Percentiles rank a stretch among this genome's conserved stretches.
Conservation (phyloP, 64 coral and sea anemone genomes). For the Trachythela sp. region DNA sequence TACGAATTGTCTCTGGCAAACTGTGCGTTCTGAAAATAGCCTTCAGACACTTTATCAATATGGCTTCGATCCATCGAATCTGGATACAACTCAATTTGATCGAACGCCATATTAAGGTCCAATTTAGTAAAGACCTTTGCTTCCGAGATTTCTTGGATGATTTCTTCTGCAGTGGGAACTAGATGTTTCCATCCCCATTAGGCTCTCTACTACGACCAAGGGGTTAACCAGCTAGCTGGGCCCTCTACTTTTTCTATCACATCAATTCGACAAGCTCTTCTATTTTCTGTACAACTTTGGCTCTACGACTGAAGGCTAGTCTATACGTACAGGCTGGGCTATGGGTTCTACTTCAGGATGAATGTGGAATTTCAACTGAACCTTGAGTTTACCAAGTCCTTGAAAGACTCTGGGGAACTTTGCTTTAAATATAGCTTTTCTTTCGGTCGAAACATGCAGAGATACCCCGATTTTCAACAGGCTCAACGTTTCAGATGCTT, state of each 20-base stretch:
- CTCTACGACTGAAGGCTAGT: conserved; percentile 17
- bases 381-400: conserved; percentile 36
- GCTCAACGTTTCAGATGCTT: conserved; percentile 25
- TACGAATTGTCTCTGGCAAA: background rate
- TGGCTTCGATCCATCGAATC: conserved; percentile 29
- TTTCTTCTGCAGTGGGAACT: conserved; percentile 11
- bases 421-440: conserved; percentile 33
- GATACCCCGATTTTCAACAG: conserved; percentile 32
- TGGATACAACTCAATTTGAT: conserved; percentile 29
- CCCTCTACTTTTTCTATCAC: conserved; percentile 27
- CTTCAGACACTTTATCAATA: background rate
- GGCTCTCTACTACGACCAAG: conserved; percentile 35
- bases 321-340: conserved; percentile 36
- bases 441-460: background rate
- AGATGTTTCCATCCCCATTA: conserved; percentile 24
- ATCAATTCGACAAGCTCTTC: background rate
- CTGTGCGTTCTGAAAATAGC: conserved; percentile 36
- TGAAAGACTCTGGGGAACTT: conserved; percentile 43
- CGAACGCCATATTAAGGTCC: conserved; percentile 33
- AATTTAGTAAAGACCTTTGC: conserved; percentile 29
- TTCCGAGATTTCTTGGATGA: conserved; percentile 13
- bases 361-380: conserved; percentile 27
- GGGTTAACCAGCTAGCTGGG: conserved; percentile 39
- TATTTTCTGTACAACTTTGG: conserved; percentile 14
- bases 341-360: background rate